A percentile compares a stretch with the other conserved stretches of the same genome.
Conservation (phyloP, 2,113 vertebrate species). For the Arvicanthis niloticus region DNA sequence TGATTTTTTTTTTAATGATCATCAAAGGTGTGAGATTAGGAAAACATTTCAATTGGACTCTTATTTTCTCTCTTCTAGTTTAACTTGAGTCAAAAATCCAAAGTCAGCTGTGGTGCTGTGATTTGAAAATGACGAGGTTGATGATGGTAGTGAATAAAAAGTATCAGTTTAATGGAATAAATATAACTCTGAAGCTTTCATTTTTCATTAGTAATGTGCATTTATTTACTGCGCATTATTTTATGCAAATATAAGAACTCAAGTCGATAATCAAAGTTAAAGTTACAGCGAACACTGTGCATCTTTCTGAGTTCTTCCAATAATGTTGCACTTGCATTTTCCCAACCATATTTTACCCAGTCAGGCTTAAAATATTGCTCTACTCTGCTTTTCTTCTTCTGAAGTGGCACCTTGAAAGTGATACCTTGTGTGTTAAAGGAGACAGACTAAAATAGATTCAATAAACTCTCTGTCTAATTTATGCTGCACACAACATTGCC, state of each 20-base stretch:
- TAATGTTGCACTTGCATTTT: constrained; percentile 46
- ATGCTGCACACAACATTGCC: constrained; percentile 52
- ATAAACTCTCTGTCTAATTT: constrained; percentile 77
- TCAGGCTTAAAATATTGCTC: constrained; percentile 71
- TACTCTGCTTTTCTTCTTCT: constrained; percentile 67
- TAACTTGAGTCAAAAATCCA: background rate
- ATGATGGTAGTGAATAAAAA: background rate
- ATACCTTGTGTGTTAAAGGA: constrained; percentile 62
- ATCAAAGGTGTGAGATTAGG: background rate
- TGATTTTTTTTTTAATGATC: background rate
- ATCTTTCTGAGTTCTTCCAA: constrained; percentile 35
- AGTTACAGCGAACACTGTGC: background rate
- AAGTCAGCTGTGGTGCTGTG: background rate
- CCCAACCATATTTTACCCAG: constrained; percentile 54
- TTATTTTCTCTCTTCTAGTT: background rate
- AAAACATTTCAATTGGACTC: background rate
- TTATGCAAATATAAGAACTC: constrained; percentile 55
- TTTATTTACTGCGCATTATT: constrained; percentile 14
- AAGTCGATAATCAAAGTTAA: constrained; percentile 49
- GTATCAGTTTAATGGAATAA: background rate
- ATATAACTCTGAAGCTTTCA: background rate
- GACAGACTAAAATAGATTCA: constrained; percentile 71
- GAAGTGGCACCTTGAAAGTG: constrained; percentile 71
- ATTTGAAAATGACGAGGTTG: background rate
- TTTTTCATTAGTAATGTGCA: background rate